phyloP scores from a whole-genome alignment of 2,888 invertebrate species.

The Xestia sexstrigata region DNA sequence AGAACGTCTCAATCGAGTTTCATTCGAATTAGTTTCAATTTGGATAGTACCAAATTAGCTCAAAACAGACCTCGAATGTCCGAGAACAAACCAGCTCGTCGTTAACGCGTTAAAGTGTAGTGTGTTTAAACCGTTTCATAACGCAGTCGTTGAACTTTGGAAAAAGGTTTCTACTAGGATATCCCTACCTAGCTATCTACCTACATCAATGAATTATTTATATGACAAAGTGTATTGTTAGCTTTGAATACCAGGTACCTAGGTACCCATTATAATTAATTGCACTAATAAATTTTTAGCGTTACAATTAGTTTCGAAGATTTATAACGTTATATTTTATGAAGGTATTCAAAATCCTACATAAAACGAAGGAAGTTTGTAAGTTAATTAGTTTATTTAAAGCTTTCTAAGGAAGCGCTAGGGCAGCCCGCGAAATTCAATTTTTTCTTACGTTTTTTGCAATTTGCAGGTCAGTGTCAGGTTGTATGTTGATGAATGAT shows the following conservation, averaged over 20 bases:
- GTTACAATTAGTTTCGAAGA: neutral
- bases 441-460: too few relatives aligned
- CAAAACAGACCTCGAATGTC: neutral
- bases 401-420: neutral
- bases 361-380: neutral
- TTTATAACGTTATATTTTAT: neutral
- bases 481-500: too few relatives aligned
- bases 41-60: neutral
- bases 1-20: neutral
- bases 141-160: neutral
- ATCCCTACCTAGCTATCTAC: neutral
- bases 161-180: neutral
- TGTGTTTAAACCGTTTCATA: conserved; percentile 5
- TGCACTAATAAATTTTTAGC: neutral
- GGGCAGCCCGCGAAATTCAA: too few relatives aligned
- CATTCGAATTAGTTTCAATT: neutral
- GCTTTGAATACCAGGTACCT: neutral
- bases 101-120: too few relatives aligned
- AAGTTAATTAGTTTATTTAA: neutral
- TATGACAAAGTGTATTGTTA: neutral
- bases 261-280: neutral
- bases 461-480: too few relatives aligned
- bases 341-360: neutral
- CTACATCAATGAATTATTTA: conserved; percentile 10
- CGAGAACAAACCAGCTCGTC: neutral